Conservation (phyloP, 1,140 invertebrate genomes). For the Ceratitis capitata region DNA sequence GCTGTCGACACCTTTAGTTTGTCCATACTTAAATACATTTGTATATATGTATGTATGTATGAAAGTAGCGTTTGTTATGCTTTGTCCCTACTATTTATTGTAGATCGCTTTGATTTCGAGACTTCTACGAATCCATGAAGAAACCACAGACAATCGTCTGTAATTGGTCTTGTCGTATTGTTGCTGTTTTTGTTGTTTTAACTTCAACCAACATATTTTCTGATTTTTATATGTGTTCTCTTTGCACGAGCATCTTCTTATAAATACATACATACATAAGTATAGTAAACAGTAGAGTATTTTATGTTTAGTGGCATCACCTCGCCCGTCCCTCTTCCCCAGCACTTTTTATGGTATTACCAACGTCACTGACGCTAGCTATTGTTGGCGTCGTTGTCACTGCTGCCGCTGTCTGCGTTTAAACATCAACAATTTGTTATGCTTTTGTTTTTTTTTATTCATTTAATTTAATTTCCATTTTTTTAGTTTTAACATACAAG, state of each 20-base stretch:
- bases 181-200: constrained; percentile 20
- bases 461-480: neutral
- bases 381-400: neutral
- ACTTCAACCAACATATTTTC: neutral
- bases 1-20: neutral
- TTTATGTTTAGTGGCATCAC: neutral
- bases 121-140: constrained; percentile 17
- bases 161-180: neutral
- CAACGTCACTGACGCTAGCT: constrained; percentile 6
- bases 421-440: constrained; percentile 4
- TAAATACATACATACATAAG: neutral
- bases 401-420: neutral
- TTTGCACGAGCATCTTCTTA: neutral
- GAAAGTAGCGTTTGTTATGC: neutral
- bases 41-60: neutral
- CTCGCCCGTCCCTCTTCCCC: neutral
- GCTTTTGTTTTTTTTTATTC: neutral
- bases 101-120: constrained; percentile 28
- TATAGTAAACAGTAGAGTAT: no score
- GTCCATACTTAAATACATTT: no score
- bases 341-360: neutral
- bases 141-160: neutral
- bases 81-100: neutral
- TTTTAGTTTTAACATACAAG: neutral
- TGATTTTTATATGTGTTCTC: neutral